phyloP scores from a whole-genome alignment of 92 coral and sea anemone genomes.

The Pocillopora grandis region DNA sequence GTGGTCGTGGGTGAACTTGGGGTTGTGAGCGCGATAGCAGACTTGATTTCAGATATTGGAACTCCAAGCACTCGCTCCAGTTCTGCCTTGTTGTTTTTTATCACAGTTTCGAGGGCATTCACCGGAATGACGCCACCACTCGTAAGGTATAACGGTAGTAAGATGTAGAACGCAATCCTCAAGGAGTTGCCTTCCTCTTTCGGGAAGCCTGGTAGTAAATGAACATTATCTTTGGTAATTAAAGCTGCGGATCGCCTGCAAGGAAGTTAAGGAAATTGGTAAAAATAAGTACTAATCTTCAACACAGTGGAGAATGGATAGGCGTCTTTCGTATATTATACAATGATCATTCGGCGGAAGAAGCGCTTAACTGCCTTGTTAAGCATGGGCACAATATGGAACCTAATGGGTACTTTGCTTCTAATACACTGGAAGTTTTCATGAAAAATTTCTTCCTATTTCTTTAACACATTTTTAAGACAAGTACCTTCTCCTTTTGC shows the following conservation, averaged over 20 bases:
- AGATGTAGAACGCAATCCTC: constrained; percentile 23
- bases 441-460: not conserved
- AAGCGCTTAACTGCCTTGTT: too few relatives aligned
- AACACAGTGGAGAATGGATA: too few relatives aligned
- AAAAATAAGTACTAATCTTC: too few relatives aligned
- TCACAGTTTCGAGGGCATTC: constrained; percentile 8
- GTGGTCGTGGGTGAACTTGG: not conserved
- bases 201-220: constrained; percentile 31
- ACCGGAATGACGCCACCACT: constrained; percentile 28
- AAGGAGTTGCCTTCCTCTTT: not conserved
- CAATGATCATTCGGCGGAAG: too few relatives aligned
- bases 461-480: too few relatives aligned
- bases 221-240: constrained; percentile 23
- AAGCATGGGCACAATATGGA: too few relatives aligned
- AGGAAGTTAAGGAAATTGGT: not conserved
- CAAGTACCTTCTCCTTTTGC: constrained; percentile 28
- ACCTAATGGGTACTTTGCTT: too few relatives aligned
- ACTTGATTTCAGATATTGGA: not conserved
- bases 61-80: constrained; percentile 20
- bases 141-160: constrained; percentile 15
- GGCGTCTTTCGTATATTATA: too few relatives aligned
- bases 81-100: constrained; percentile 1
- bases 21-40: not conserved
- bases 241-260: constrained; percentile 24
- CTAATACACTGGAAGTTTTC: too few relatives aligned